Evolutionary conservation across 2,113 vertebrate genomes (phyloP).

Genomic region (Aramus guarauna): DNA sequence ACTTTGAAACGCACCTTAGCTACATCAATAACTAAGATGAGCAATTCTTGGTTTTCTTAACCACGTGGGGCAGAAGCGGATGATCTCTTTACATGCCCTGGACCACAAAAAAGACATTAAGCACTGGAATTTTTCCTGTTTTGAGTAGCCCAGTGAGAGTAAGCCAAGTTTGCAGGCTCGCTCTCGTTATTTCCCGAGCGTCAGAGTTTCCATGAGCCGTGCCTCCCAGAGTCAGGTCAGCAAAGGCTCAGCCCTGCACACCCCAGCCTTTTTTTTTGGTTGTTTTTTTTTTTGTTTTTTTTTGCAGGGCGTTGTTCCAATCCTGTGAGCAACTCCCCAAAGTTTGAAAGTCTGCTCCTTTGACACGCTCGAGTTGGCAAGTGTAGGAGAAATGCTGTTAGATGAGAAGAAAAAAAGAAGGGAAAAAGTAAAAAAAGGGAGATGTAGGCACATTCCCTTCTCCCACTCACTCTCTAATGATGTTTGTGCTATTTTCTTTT

Average conservation of each 20-base stretch:
- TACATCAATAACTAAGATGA: conserved; percentile 24
- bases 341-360: neutral
- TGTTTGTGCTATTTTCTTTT: conserved; percentile 5
- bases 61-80: neutral
- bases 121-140: conserved; percentile 25
- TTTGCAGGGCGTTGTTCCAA: neutral
- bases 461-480: conserved; percentile 20
- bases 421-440: neutral
- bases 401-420: neutral
- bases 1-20: conserved; percentile 5
- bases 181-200: neutral
- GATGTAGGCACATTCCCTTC: conserved; percentile 41
- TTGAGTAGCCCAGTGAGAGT: neutral
- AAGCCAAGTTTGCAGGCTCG: neutral
- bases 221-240: neutral
- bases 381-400: neutral
- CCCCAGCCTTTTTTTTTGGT: neutral
- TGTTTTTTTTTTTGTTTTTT: neutral
- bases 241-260: neutral
- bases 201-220: conserved; percentile 31
- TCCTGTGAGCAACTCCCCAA: neutral
- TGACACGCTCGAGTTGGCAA: neutral
- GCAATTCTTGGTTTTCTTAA: conserved; percentile 39
- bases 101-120: neutral
- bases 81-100: neutral